Base-by-base conservation (phyloP, 2,797 vertebrate genomes). In the Characodon lateralis region DNA sequence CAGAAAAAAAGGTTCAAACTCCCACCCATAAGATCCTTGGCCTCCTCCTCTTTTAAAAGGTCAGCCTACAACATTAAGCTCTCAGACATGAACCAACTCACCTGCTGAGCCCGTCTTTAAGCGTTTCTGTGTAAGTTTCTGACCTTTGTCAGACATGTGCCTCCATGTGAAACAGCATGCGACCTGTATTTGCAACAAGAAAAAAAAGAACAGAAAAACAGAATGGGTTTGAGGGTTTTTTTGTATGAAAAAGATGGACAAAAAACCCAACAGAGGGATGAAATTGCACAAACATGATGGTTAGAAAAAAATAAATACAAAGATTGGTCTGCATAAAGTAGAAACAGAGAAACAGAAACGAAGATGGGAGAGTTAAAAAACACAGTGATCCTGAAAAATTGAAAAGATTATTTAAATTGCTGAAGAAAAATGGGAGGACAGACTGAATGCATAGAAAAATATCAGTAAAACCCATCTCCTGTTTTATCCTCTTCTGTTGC, bases 91-190 rank as follows among this genome's bases (percentile, higher is more conserved):
- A 86, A 81, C 77, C 22, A 61, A 83, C 76, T 86, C 78, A 85
- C 87, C 85, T 50, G 79, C 90, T 89, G 89, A 88, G 78, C 69
- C 75, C n/a, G 56, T 80, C 88, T 85, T 56, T 56, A 78, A 83
- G 81, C 59, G 48, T 87, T 83, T 89, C 72, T 79, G 43, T 91
- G 76, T 65, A 28, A 66, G 74, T 82, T 77, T 84, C 56, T 91
- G 90, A 92, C 93, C 91, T 94, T 93, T 93, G 82, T 90, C 82
- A 84, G 78, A 61, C 68, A 46, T 24, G 31, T 63, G 56, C 26
- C 75, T 81, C 70, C 13, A 31, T 89, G 78, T 72, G 72, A 78
- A 85, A 81, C 84, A 86, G 87, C 89, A 83, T 72, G 79, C 84
- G 87, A 91, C 87, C 89, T 92, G 91, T 90, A 82, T 56, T 80